A percentile compares a stretch with the other conserved stretches of the same genome.
Evolutionary conservation across 2,113 vertebrate species (phyloP).

Genomic region (Melanerpes formicivorus): DNA sequence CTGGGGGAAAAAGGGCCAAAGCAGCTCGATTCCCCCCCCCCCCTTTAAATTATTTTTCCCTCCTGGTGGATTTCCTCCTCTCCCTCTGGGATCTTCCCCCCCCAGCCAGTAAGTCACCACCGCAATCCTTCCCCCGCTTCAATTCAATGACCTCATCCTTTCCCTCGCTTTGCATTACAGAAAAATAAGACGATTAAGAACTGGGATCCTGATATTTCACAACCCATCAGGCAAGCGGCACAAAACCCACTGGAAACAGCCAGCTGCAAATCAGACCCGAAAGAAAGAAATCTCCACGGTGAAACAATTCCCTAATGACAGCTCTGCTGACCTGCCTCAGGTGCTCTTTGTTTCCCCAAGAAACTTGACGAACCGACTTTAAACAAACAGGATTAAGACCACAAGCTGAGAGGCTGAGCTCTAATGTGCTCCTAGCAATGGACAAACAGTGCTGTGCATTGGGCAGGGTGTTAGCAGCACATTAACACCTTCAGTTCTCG

Average conservation of each 20-base stretch:
- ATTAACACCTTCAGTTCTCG: background rate
- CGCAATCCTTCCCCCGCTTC: background rate
- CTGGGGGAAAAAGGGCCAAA: background rate
- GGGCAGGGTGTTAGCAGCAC: rapidly evolving
- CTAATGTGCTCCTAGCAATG: background rate
- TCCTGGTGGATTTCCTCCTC: background rate
- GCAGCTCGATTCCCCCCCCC: background rate
- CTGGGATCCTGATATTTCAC: background rate
- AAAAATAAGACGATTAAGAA: background rate
- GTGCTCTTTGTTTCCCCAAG: background rate
- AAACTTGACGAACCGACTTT: background rate
- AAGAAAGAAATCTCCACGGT: background rate
- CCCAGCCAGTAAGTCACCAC: background rate
- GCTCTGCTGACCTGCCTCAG: background rate
- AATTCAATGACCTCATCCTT: background rate
- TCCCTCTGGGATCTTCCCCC: background rate
- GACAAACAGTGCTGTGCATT: background rate
- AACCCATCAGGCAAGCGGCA: background rate
- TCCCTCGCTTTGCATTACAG: background rate
- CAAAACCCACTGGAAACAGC: background rate
- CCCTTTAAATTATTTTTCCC: too few relatives aligned
- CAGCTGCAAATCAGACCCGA: background rate
- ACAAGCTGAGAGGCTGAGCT: background rate
- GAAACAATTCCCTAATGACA: background rate
- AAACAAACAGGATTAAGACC: background rate